These are phyloP conservation scores for Pteronura brasiliensis DNA, from an alignment of 2,113 vertebrate genomes.

Conservation along the genomic window DNA sequence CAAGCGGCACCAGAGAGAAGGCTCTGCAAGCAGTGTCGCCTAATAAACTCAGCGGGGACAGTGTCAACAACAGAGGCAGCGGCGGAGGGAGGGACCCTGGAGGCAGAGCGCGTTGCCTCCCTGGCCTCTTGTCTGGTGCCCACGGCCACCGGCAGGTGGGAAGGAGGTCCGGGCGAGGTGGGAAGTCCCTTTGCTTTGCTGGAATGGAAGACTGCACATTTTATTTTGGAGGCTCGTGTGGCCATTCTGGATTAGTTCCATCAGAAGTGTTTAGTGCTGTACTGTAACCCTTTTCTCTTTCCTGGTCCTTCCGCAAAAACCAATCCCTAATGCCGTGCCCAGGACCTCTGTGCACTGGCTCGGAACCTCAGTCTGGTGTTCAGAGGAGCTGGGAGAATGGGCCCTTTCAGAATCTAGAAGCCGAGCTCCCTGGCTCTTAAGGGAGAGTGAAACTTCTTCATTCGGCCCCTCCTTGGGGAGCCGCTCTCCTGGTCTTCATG, in stretches of 20 bases:
- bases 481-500: not conserved
- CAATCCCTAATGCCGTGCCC: not conserved
- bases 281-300: not conserved
- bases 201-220: not conserved
- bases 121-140: not conserved
- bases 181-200: not conserved
- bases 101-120: accelerated
- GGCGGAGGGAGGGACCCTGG: accelerated
- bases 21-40: not conserved
- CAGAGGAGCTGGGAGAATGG: not conserved
- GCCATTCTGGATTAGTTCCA: not conserved
- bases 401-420: not conserved
- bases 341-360: not conserved
- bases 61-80: not conserved
- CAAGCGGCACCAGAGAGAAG: not conserved
- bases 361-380: not conserved
- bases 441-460: not conserved
- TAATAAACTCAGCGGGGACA: not conserved
- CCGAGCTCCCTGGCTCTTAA: not conserved
- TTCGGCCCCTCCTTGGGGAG: not conserved
- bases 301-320: not conserved
- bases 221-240: not conserved
- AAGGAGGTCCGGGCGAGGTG: not conserved
- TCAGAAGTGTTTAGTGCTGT: not conserved
- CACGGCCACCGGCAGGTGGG: not conserved